Percentiles rank a stretch among this genome's conserved stretches.
Conservation (phyloP, 2,888 invertebrate genomes). For the Phaonia tiefii region DNA sequence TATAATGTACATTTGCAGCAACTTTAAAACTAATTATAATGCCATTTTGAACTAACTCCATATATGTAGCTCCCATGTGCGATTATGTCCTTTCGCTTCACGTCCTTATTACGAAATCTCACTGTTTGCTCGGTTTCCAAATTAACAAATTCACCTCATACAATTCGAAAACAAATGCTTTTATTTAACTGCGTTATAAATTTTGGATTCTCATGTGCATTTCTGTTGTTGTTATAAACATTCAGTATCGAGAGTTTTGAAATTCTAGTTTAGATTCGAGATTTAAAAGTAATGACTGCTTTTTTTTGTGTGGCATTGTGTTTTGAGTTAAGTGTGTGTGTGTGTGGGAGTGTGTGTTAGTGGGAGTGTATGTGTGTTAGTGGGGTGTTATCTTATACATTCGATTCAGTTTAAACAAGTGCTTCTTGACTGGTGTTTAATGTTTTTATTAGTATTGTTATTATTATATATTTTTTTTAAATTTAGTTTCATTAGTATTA, state of each 20-base stretch:
- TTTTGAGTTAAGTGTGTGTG: background rate
- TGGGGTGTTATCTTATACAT: background rate
- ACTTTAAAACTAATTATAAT: too few species aligned
- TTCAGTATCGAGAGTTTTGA: conserved; percentile 4
- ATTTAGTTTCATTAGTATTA: too few species aligned
- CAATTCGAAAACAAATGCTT: background rate
- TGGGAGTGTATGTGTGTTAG: background rate
- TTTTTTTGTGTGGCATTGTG: background rate
- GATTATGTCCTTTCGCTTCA: too few species aligned
- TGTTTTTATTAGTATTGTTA: too few species aligned
- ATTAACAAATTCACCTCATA: background rate
- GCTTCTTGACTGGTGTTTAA: conserved; percentile 11
- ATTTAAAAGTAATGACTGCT: background rate
- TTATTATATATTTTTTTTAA: background rate
- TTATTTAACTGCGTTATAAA: background rate
- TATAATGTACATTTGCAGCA: too few species aligned
- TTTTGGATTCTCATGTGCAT: background rate
- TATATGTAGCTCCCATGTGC: too few species aligned
- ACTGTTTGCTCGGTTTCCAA: background rate
- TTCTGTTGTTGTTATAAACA: background rate
- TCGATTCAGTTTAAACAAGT: conserved; percentile 14
- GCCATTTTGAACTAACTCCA: too few species aligned
- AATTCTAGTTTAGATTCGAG: background rate
- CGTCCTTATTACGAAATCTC: too few species aligned
- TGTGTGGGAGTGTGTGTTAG: background rate